Evolutionary conservation across 2,797 vertebrate species (phyloP).

Genomic region (Typhlichthys subterraneus): DNA sequence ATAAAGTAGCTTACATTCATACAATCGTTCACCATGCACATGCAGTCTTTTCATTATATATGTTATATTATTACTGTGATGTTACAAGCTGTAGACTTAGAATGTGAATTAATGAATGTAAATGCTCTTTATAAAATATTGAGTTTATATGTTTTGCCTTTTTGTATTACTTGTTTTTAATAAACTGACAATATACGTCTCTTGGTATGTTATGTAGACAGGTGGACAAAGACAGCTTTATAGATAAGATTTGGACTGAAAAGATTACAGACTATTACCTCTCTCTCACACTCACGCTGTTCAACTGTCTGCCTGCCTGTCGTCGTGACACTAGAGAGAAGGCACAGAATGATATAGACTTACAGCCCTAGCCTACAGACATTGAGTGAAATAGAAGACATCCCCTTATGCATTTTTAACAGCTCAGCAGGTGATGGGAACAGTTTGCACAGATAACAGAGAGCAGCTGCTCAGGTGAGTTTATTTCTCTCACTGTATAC

Average conservation of each 20-base stretch:
- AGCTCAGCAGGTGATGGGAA: slow-evolving; percentile 78
- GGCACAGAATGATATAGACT: slow-evolving; percentile 58
- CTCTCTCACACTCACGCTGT: slow-evolving; percentile 5
- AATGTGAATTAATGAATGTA: slow-evolving; percentile 36
- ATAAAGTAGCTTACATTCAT: not conserved
- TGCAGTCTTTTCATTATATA: not conserved
- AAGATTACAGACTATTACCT: slow-evolving; percentile 79
- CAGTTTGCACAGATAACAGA: slow-evolving; percentile 65
- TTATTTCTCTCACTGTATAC: slow-evolving; percentile 15
- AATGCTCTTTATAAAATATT: slow-evolving; percentile 34
- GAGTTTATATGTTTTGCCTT: slow-evolving; percentile 6
- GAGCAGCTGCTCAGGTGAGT: slow-evolving; percentile 70
- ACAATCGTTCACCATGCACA: not conserved
- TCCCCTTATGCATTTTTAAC: slow-evolving; percentile 78
- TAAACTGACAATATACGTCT: slow-evolving; percentile 68
- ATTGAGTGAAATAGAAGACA: slow-evolving; percentile 69
- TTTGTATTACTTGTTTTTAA: slow-evolving; percentile 44
- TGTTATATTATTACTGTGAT: slow-evolving; percentile 13
- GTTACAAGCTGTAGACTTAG: slow-evolving; percentile 26
- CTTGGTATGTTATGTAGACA: slow-evolving; percentile 24
- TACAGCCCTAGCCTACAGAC: slow-evolving; percentile 54
- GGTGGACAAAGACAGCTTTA: slow-evolving; percentile 53
- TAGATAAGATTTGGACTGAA: slow-evolving; percentile 65
- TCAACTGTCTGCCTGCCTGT: slow-evolving; percentile 23
- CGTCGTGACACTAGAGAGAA: slow-evolving; percentile 46